Evolutionary conservation across 64 coral and sea anemone species (phyloP).

Genomic region (Actinia equina): DNA sequence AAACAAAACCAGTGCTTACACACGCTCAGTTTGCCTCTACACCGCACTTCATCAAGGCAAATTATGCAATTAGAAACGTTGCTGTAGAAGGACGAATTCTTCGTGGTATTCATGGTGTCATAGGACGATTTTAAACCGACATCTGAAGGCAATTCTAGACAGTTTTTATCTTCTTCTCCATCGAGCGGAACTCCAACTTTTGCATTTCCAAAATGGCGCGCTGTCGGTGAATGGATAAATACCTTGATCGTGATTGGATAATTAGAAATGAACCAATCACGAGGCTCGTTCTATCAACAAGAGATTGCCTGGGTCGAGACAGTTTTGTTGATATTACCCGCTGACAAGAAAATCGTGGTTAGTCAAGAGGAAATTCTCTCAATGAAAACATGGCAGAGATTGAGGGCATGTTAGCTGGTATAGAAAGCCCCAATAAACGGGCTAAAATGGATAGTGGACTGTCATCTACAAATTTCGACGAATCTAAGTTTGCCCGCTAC

Average conservation of each 20-base stretch:
- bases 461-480: conserved; percentile 95
- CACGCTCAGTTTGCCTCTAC: conserved; percentile 90
- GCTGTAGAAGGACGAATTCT: conserved; percentile 1
- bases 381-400: conserved; percentile 96
- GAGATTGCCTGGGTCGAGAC: conserved; percentile 84
- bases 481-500: conserved; percentile 98
- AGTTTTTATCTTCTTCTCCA: conserved; percentile 52
- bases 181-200: background rate
- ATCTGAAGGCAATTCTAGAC: conserved; percentile 34
- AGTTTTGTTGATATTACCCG: conserved; percentile 95
- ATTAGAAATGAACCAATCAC: conserved; percentile 55
- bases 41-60: conserved; percentile 87
- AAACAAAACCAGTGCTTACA: conserved; percentile 99
- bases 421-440: conserved; percentile 97
- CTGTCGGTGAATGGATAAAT: conserved; percentile 16
- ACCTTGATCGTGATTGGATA: conserved; percentile 61
- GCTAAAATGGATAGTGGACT: conserved; percentile 95
- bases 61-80: conserved; percentile 75
- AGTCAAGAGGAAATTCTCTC: conserved; percentile 82
- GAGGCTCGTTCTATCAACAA: background rate
- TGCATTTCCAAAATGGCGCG: conserved; percentile 87
- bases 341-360: conserved; percentile 81
- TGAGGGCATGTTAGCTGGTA: conserved; percentile 89
- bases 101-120: conserved; percentile 3
- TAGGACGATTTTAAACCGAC: conserved; percentile 17